phyloP scores from a whole-genome alignment of 2,113 vertebrate species.

The Heterotis niloticus region DNA sequence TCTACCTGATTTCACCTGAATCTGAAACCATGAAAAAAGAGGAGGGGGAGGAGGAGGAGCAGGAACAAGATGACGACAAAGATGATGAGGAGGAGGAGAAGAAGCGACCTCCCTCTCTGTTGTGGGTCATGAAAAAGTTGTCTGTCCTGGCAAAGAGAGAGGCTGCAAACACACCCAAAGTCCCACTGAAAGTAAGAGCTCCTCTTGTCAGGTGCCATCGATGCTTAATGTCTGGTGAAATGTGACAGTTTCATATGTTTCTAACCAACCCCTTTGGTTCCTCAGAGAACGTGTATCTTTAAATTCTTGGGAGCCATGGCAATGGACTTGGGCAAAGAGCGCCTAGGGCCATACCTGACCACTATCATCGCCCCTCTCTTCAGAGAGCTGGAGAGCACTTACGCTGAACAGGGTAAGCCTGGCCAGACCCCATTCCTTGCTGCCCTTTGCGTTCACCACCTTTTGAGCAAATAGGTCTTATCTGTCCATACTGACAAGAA shows the following conservation, averaged over 20 bases:
- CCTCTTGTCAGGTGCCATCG: not conserved
- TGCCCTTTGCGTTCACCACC: too few relatives aligned
- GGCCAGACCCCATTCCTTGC: too few relatives aligned
- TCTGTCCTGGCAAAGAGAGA: constrained; percentile 80
- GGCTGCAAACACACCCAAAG: constrained; percentile 81
- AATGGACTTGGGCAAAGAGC: constrained; percentile 81
- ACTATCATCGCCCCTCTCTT: constrained; percentile 80
- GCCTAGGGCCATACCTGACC: constrained; percentile 76
- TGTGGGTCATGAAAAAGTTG: constrained; percentile 87
- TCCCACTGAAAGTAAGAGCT: constrained; percentile 76
- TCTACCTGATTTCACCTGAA: constrained; percentile 78
- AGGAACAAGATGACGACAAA: constrained; percentile 24
- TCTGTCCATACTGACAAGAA: too few relatives aligned
- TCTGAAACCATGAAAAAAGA: constrained; percentile 42
- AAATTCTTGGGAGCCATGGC: constrained; percentile 92
- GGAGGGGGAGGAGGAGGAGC: constrained; percentile 34
- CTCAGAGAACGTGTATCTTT: constrained; percentile 89
- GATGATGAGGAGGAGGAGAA: constrained; percentile 50
- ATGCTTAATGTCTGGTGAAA: not conserved
- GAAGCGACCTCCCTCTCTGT: constrained; percentile 67
- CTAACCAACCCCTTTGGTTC: constrained; percentile 20
- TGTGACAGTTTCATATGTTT: not conserved
- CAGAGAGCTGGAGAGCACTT: constrained; percentile 93
- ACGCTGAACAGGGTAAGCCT: constrained; percentile 82
- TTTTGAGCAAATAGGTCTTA: too few relatives aligned